Evolutionary conservation across 2,888 invertebrate genomes (phyloP).

Genomic region (Frankliniella intonsa): DNA sequence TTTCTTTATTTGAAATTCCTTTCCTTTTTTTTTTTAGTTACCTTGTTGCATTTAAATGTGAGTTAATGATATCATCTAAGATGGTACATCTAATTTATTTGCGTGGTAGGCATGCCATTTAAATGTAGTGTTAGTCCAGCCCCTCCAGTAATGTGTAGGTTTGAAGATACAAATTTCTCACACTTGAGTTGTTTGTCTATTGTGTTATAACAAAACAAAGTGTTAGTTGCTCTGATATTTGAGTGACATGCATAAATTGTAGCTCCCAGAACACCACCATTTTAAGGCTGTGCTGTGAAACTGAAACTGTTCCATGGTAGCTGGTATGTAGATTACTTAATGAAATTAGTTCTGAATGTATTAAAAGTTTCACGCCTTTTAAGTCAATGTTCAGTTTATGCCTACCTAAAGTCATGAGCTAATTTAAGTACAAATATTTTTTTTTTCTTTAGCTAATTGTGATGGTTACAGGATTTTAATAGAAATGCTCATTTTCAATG

Average conservation of each 20-base stretch:
- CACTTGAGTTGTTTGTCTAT: too few species aligned
- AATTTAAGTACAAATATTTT: neutral
- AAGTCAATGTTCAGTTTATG: neutral
- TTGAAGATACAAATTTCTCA: too few species aligned
- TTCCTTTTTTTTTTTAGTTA: too few species aligned
- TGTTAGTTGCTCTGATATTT: neutral
- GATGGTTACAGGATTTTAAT: neutral
- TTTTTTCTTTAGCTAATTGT: neutral
- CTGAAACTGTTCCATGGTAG: neutral
- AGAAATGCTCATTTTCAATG: neutral
- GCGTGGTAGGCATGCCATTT: too few species aligned
- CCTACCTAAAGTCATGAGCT: neutral
- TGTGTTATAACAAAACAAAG: too few species aligned
- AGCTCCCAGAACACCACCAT: neutral
- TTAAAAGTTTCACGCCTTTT: neutral
- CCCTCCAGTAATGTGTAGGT: too few species aligned
- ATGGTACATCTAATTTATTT: too few species aligned
- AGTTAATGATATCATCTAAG: too few species aligned
- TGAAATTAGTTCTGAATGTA: too few species aligned
- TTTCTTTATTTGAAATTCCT: too few species aligned
- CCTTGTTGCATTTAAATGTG: too few species aligned
- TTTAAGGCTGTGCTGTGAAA: conserved; percentile 9
- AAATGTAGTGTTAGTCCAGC: too few species aligned
- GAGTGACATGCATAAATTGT: neutral
- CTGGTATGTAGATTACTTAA: neutral